phyloP scores from a whole-genome alignment of 2,888 invertebrate species.

The Merodon equestris region DNA sequence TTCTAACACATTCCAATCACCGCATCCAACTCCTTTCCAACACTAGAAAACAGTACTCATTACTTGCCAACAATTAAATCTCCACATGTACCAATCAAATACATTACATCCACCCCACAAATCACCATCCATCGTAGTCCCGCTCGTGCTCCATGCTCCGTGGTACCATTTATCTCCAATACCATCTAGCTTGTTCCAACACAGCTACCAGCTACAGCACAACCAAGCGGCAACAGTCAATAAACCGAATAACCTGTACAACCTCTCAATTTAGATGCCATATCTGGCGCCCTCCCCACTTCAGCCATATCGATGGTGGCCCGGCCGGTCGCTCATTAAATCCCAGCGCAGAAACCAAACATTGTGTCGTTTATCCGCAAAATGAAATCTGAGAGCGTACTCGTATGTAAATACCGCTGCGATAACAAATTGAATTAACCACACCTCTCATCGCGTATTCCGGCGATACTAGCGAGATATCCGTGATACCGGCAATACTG shows the following conservation, averaged over 20 bases:
- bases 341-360: constrained; percentile 31
- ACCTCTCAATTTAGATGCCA: constrained; percentile 52
- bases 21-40: no score
- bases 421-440: constrained; percentile 64
- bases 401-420: constrained; percentile 41
- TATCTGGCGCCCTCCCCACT: constrained; percentile 24
- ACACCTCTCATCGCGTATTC: constrained; percentile 59
- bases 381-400: constrained; percentile 43
- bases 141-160: no score
- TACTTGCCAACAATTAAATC: no score
- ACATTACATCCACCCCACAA: constrained; percentile 36
- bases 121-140: constrained; percentile 35
- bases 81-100: no score
- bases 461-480: constrained; percentile 16
- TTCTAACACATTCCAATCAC: no score
- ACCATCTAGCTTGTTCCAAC: no score
- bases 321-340: constrained; percentile 37
- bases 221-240: constrained; percentile 27
- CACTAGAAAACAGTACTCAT: no score
- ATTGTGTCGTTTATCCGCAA: constrained; percentile 42
- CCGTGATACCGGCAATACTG: no score
- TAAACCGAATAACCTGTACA: constrained; percentile 33
- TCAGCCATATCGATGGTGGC: neutral
- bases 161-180: no score
- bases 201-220: no score